Percentiles rank a stretch among this genome's conserved stretches.
Evolutionary conservation across 2,113 vertebrate species (phyloP).

Genomic region (Stigmatopora argus): DNA sequence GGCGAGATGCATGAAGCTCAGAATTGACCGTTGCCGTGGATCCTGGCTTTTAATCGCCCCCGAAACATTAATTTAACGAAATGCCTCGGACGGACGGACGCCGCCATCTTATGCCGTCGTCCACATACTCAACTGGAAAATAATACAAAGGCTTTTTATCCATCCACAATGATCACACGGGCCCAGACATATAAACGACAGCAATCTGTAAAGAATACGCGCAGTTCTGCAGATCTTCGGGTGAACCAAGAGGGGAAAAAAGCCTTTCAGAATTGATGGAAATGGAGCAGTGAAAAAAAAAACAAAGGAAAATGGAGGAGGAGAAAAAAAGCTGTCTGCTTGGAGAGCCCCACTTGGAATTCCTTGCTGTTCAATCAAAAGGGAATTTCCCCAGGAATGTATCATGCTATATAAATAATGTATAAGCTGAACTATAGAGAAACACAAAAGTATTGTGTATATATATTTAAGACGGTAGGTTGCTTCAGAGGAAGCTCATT

Average conservation of each 20-base stretch:
- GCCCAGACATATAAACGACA: constrained; percentile 30
- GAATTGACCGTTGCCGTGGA: constrained; percentile 27
- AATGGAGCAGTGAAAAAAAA: background rate
- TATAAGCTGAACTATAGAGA: constrained; percentile 61
- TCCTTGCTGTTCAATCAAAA: constrained; percentile 52
- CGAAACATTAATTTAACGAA: background rate
- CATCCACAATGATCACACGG: constrained; percentile 14
- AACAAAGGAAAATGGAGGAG: background rate
- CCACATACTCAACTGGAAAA: constrained; percentile 11
- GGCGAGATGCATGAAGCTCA: constrained; percentile 22
- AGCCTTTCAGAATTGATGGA: constrained; percentile 1
- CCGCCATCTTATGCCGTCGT: constrained; percentile 23
- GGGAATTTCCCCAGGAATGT: constrained; percentile 64
- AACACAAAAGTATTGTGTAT: constrained; percentile 29
- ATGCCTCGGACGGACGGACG: background rate
- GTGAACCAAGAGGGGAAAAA: constrained; percentile 8
- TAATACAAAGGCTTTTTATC: constrained; percentile 17
- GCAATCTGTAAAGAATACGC: background rate
- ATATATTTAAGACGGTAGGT: constrained; percentile 16
- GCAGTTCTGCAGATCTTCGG: constrained; percentile 20
- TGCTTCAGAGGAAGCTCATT: background rate
- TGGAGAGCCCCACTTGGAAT: constrained; percentile 37
- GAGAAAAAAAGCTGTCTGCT: constrained; percentile 18
- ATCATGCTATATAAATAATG: constrained; percentile 57
- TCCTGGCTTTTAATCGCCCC: constrained; percentile 20